phyloP scores from a whole-genome alignment of 2,888 invertebrate species.

The Agrilus mali region DNA sequence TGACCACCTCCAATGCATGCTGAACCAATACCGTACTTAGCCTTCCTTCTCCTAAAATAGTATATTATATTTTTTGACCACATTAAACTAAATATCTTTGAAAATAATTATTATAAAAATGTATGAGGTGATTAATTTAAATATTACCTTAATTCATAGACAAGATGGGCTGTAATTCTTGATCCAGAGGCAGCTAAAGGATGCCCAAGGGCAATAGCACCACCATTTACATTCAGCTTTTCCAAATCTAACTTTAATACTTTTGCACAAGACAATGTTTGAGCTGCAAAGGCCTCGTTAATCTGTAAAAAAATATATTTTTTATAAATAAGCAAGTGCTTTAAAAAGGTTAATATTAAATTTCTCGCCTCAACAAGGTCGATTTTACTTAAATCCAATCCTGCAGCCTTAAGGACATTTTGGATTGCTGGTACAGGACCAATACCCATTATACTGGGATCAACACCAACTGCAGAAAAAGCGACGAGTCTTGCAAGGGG shows the following conservation, averaged over 20 bases:
- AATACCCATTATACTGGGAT: constrained; percentile 96
- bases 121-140: constrained; percentile 1
- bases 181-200: constrained; percentile 92
- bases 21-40: constrained; percentile 82
- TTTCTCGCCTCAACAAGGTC: constrained; percentile 77
- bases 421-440: constrained; percentile 92
- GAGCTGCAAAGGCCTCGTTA: constrained; percentile 96
- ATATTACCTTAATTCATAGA: constrained; percentile 75
- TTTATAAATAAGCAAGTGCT: constrained; percentile 7
- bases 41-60: constrained; percentile 59
- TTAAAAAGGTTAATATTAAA: constrained; percentile 2
- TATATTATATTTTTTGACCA: constrained; percentile 6
- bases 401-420: constrained; percentile 67
- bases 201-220: constrained; percentile 95
- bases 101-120: constrained; percentile 1
- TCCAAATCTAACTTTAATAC: constrained; percentile 75
- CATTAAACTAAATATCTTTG: background rate
- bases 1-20: constrained; percentile 99
- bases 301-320: constrained; percentile 47
- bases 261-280: constrained; percentile 84
- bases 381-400: constrained; percentile 70
- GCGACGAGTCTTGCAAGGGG: constrained; percentile 86
- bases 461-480: constrained; percentile 89
- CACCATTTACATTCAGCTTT: constrained; percentile 89
- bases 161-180: constrained; percentile 81